These are phyloP conservation scores for Emberiza fucata DNA, from an alignment of 2,113 vertebrate species.

Conservation along the genomic window DNA sequence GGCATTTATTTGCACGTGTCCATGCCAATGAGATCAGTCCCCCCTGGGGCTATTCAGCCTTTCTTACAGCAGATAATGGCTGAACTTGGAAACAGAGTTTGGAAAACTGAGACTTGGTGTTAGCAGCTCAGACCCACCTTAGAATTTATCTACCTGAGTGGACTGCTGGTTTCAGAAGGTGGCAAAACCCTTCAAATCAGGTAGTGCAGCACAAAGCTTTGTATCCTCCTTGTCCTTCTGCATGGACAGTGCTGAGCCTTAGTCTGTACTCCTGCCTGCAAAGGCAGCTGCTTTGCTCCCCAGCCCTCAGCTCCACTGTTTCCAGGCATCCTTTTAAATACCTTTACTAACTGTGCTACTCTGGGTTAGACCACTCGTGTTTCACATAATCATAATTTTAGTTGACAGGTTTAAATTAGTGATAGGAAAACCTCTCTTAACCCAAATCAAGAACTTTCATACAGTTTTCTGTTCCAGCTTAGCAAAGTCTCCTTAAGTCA, in stretches of 20 bases:
- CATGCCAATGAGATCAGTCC: neutral
- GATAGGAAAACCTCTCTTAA: neutral
- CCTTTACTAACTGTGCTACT: neutral
- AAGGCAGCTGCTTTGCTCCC: neutral
- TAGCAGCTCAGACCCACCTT: neutral
- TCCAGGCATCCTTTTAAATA: neutral
- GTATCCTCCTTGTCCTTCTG: neutral
- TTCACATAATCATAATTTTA: neutral
- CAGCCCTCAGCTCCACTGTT: neutral
- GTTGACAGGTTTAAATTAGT: neutral
- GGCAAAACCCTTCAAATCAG: neutral
- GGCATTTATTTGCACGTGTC: neutral
- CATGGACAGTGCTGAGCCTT: neutral
- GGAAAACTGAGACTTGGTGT: neutral
- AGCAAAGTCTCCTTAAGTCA: neutral
- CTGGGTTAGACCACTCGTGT: neutral
- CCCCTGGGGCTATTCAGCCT: neutral
- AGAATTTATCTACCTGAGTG: neutral
- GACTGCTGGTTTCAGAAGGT: neutral
- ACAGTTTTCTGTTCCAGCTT: neutral
- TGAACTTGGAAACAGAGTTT: neutral
- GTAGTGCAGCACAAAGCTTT: neutral
- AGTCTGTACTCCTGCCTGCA: neutral
- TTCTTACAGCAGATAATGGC: neutral
- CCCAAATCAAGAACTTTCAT: neutral